phyloP scores from a whole-genome alignment of 2,888 invertebrate genomes.

The Scaptomyza flava region DNA sequence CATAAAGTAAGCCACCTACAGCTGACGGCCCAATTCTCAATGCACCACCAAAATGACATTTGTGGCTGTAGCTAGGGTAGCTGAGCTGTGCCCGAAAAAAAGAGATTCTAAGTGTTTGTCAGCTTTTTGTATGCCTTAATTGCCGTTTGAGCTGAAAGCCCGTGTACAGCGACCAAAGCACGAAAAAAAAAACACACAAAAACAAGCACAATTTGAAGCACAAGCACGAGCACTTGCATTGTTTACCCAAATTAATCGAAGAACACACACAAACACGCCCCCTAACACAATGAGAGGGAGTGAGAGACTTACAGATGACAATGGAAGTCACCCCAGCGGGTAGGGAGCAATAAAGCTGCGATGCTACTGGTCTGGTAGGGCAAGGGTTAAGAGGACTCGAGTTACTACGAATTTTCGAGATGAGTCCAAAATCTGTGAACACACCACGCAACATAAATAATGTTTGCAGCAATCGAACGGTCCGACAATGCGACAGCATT shows the following conservation, averaged over 20 bases:
- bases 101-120: conserved; percentile 51
- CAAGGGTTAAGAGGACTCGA: conserved; percentile 65
- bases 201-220: neutral
- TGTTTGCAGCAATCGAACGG: conserved; percentile 72
- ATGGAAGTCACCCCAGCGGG: conserved; percentile 53
- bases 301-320: conserved; percentile 33
- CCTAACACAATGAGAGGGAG: neutral
- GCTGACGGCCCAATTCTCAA: neutral
- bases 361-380: conserved; percentile 46
- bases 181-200: neutral
- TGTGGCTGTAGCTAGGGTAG: neutral
- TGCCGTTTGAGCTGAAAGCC: conserved; percentile 69
- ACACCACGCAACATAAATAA: conserved; percentile 53
- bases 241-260: conserved; percentile 67
- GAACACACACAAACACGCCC: conserved; percentile 20
- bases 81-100: no score
- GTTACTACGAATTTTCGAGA: conserved; percentile 50
- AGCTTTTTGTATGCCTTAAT: conserved; percentile 74
- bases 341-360: conserved; percentile 34
- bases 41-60: conserved; percentile 42
- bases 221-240: conserved; percentile 47
- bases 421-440: conserved; percentile 45
- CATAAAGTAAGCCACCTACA: conserved; percentile 18
- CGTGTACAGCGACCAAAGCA: conserved; percentile 31
- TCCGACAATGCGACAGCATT: conserved; percentile 47